Evolutionary conservation across 2,888 invertebrate genomes (phyloP).

Genomic region (Galerucella calmariensis): DNA sequence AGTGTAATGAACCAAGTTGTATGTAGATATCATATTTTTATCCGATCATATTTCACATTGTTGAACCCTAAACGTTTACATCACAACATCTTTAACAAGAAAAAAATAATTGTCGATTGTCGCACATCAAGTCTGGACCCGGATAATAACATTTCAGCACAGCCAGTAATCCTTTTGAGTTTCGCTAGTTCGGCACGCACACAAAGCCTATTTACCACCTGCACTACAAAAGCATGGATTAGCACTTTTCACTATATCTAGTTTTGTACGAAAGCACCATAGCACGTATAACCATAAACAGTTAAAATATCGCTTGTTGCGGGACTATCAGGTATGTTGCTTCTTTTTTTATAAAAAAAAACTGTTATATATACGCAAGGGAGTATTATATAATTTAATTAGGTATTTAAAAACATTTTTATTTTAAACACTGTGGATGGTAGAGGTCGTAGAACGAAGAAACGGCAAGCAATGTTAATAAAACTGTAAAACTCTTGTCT

Average conservation of each 20-base stretch:
- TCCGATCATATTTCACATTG: slow-evolving; percentile 2
- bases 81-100: slow-evolving; percentile 20
- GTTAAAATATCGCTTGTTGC: slow-evolving; percentile 16
- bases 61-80: slow-evolving; percentile 13
- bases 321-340: slow-evolving; percentile 25
- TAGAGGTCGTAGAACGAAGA: too few relatives aligned
- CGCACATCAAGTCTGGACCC: slow-evolving; percentile 14
- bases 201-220: slow-evolving; percentile 39
- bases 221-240: slow-evolving; percentile 40
- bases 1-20: slow-evolving; percentile 22
- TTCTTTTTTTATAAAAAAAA: neutral
- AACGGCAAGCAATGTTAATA: too few relatives aligned
- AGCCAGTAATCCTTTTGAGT: slow-evolving; percentile 14
- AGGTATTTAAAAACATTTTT: too few relatives aligned
- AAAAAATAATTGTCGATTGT: slow-evolving; percentile 12
- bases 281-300: slow-evolving; percentile 6
- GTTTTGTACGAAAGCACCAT: slow-evolving; percentile 21
- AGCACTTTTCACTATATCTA: slow-evolving; percentile 32
- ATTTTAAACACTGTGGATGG: too few relatives aligned
- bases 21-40: slow-evolving; percentile 5
- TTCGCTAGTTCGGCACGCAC: slow-evolving; percentile 38
- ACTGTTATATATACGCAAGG: neutral
- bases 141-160: slow-evolving; percentile 19
- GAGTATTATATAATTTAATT: too few relatives aligned
- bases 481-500: too few relatives aligned